Base-by-base conservation (phyloP, 1,140 invertebrate species). In the Pseudomyrmex sp. region DNA sequence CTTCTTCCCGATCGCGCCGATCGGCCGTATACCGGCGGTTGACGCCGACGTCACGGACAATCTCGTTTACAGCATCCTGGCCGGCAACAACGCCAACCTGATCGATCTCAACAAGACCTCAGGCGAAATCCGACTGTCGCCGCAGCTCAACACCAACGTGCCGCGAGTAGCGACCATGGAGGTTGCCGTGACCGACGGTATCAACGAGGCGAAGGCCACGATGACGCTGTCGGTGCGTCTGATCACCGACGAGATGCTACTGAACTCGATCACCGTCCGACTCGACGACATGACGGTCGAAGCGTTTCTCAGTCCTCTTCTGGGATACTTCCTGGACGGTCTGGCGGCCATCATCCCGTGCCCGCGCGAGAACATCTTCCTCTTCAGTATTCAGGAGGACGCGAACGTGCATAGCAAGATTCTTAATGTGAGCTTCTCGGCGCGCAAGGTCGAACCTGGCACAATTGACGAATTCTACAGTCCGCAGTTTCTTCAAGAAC, bases 351-450 rank as follows among this genome's bases (percentile, higher is more conserved):
- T 99, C 83, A 97, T 99, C 65, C 98, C 98, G 0, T 98, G 97
- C 83, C 97, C 98, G 0, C 97, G 97, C 89, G 98, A 99, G 86
- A 98, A 99, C 92, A 98, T 99, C 65, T 98, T 97, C 85, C 95
- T 99, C 5, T 99, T 99, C 90, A 98, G 98, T 93, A 96, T 99
- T 48, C 98, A 98, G 95, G 98, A 98, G 89, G 98, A 98, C 90
- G 97, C 97, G 0, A 98, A 99, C 91, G 97, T 98, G 0, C 96
- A 96, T 8, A 96, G 96, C 0, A 97, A 97, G 89, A 98, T 99
- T 54, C 91, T 99, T 1, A 99, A 99, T 91, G 97, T 99, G 0
- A 99, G 98, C 87, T 99, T 99, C 90, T 99, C 98, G 0, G 98
- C 98, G 2, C 95, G 96, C 68, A 95, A 97, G 85, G 96, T 97